Evolutionary conservation across 2,797 vertebrate genomes (phyloP).

Genomic region (Botia almorhae): DNA sequence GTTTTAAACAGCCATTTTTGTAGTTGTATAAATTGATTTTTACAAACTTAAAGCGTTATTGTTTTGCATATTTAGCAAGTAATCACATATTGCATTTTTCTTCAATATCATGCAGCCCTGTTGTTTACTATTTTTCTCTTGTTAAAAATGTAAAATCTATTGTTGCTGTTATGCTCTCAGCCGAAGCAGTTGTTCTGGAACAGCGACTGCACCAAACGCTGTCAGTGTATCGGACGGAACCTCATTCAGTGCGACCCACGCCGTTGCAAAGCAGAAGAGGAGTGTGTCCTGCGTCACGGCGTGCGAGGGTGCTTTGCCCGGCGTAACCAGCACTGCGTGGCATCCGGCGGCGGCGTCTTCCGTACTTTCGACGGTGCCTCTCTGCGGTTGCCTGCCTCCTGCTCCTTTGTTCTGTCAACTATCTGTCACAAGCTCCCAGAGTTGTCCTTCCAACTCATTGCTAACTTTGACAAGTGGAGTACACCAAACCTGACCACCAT

Average conservation of each 20-base stretch:
- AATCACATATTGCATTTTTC: neutral
- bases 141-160: neutral
- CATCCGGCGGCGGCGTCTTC: slow-evolving; percentile 92
- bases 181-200: slow-evolving; percentile 99
- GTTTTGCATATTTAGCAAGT: too few species aligned
- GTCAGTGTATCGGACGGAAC: slow-evolving; percentile 97
- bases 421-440: slow-evolving; percentile 98
- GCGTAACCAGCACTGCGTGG: slow-evolving; percentile 90
- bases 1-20: too few species aligned
- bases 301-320: slow-evolving; percentile 91
- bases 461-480: slow-evolving; percentile 98
- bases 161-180: slow-evolving; percentile 66
- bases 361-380: slow-evolving; percentile 95
- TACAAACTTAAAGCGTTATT: too few species aligned
- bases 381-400: slow-evolving; percentile 93
- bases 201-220: slow-evolving; percentile 92
- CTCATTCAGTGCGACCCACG: slow-evolving; percentile 95
- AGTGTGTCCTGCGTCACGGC: slow-evolving; percentile 86
- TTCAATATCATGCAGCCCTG: neutral
- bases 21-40: too few species aligned
- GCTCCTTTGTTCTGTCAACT: slow-evolving; percentile 97
- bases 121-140: neutral
- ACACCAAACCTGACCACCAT: slow-evolving; percentile 95
- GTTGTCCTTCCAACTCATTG: slow-evolving; percentile 98
- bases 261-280: slow-evolving; percentile 93